Evolutionary conservation across 2,888 invertebrate genomes (phyloP).

Genomic region (Parnassius mnemosyne): DNA sequence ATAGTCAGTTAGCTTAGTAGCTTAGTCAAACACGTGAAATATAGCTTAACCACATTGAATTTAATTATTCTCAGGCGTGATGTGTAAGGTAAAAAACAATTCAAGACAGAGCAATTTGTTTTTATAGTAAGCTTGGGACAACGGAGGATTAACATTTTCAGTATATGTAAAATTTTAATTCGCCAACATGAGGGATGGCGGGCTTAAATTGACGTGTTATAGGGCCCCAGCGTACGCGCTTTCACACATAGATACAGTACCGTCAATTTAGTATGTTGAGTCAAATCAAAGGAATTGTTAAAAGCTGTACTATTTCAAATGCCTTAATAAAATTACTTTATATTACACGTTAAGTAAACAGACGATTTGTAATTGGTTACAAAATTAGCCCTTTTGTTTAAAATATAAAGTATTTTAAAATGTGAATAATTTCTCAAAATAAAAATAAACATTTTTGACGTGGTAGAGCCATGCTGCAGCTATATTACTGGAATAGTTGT

Average conservation of each 20-base stretch:
- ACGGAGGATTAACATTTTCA: slow-evolving; percentile 71
- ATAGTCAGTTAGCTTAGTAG: background rate
- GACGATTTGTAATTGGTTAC: background rate
- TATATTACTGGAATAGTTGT: no score
- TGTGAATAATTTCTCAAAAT: no score
- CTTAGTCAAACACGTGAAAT: slow-evolving; percentile 9
- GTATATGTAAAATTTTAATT: slow-evolving; percentile 75
- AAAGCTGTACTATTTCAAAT: background rate
- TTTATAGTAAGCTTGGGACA: slow-evolving; percentile 67
- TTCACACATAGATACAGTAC: slow-evolving; percentile 10
- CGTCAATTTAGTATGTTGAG: slow-evolving; percentile 8
- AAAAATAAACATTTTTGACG: no score
- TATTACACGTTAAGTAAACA: background rate
- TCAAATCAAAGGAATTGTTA: slow-evolving; percentile 1
- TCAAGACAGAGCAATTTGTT: slow-evolving; percentile 69
- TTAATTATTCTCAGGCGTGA: slow-evolving; percentile 25
- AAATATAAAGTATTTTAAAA: no score
- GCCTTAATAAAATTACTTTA: background rate
- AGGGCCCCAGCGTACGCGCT: slow-evolving; percentile 54
- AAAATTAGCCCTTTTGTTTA: no score
- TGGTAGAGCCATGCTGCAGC: no score
- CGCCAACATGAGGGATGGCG: slow-evolving; percentile 59
- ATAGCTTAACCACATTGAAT: slow-evolving; percentile 20
- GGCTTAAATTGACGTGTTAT: slow-evolving; percentile 69
- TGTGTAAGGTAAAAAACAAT: slow-evolving; percentile 48